Conservation (phyloP, 2,113 vertebrate species). For the Pygoscelis antarcticus region DNA sequence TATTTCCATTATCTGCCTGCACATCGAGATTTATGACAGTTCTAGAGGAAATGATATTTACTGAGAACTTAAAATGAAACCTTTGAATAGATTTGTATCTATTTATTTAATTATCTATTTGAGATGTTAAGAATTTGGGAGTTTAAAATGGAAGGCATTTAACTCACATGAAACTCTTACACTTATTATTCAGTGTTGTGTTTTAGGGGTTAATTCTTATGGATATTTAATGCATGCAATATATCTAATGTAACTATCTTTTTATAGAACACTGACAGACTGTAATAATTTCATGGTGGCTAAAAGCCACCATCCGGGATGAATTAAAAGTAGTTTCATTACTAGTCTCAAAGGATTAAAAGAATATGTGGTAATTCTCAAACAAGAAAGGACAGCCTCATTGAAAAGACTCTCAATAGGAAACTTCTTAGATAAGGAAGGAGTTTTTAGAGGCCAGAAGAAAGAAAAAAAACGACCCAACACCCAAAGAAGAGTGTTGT, state of each 20-base stretch:
- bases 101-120: neutral
- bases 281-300: neutral
- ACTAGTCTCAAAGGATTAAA: neutral
- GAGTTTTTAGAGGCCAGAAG: neutral
- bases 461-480: neutral
- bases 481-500: neutral
- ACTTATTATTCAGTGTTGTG: neutral
- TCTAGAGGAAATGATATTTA: neutral
- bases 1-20: neutral
- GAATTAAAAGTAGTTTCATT: neutral
- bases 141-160: neutral
- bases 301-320: neutral
- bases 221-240: neutral
- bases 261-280: neutral
- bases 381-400: neutral
- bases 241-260: neutral
- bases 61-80: neutral
- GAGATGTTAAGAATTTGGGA: neutral
- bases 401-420: neutral
- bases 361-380: neutral
- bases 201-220: neutral
- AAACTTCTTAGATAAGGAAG: neutral
- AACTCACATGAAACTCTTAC: neutral
- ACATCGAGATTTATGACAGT: neutral
- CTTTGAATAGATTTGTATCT: neutral